A percentile compares a stretch with the other conserved stretches of the same genome.
Evolutionary conservation across 2,113 vertebrate species (phyloP).

Genomic region (Cavia aperea): DNA sequence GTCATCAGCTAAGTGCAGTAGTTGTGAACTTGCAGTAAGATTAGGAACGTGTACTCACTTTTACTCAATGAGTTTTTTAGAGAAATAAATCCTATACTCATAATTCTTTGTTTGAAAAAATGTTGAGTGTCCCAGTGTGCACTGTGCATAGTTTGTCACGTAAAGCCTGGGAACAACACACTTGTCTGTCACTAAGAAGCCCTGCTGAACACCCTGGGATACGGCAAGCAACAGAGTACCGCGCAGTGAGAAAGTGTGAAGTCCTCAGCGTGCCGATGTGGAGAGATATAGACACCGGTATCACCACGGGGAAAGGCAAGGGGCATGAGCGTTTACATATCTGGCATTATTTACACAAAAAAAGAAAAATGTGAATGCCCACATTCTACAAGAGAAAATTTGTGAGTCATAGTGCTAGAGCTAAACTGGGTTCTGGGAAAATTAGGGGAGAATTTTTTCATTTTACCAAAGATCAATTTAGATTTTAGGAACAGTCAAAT

Average conservation of each 20-base stretch:
- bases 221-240: not conserved
- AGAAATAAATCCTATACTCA: not conserved
- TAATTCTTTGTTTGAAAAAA: not conserved
- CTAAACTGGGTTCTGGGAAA: not conserved
- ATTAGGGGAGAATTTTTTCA: not conserved
- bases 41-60: not conserved
- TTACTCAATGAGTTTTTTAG: not conserved
- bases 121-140: not conserved
- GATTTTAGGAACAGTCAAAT: not conserved
- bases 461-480: not conserved
- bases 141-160: not conserved
- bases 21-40: not conserved
- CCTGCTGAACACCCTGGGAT: not conserved
- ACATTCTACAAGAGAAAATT: not conserved
- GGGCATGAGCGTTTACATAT: not conserved
- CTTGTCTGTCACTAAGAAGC: not conserved
- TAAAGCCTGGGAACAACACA: not conserved
- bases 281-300: not conserved
- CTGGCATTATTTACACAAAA: not conserved
- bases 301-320: not conserved
- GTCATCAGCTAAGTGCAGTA: not conserved
- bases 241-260: not conserved
- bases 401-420: not conserved
- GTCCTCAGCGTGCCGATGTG: rapidly evolving
- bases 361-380: not conserved